Base-by-base conservation (phyloP, 2,888 invertebrate genomes). In the Corythucha ciliata region DNA sequence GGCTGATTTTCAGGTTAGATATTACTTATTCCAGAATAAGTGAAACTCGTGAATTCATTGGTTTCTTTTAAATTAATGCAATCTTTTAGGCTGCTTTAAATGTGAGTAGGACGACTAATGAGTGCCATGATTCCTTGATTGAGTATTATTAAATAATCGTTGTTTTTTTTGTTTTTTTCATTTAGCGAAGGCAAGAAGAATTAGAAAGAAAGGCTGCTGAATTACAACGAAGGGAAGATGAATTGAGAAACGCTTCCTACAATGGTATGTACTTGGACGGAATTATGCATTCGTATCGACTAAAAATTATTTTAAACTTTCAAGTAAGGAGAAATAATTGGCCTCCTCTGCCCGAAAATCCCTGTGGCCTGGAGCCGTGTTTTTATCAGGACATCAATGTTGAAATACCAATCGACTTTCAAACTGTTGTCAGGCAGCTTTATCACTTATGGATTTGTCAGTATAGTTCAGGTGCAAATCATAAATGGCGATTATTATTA, bases 321-420 rank as follows among this genome's bases (percentile, higher is more conserved):
- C 29, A 64, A 76, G 78, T 73, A 51, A 71, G 90, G 60, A 77
- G 85, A 61, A 96, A 98, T 69, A 99, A 98, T 72, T 99, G 96
- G 94, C 98, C 98, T 1, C 98, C 98, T 0, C 70, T 99, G 58
- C 97, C 98, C 1, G 81, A 84, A 48, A 83, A 84, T 65, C 89
- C 88, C 63, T 89, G 88, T 63, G 93, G 92, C 52, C 78, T 96
- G 56, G 90, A 94, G 67, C 97, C 98, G 0, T 99, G 98, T 70
- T 98, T 99, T 73, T 97, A 97, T 70, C 97, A 98, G 75, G 97
- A 99, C 70, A 94, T 99, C 63, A 90, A 91, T 68, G 88, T 98
- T 40, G 98, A 99, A 68, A 99, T 99, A 68, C 94, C 96, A 21
- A 75, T 89, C 42, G 94, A 97, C 69, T 98, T 98, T 72, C 97